Base-by-base conservation (phyloP, 1,140 invertebrate species). In the Tetramorium alpestre region DNA sequence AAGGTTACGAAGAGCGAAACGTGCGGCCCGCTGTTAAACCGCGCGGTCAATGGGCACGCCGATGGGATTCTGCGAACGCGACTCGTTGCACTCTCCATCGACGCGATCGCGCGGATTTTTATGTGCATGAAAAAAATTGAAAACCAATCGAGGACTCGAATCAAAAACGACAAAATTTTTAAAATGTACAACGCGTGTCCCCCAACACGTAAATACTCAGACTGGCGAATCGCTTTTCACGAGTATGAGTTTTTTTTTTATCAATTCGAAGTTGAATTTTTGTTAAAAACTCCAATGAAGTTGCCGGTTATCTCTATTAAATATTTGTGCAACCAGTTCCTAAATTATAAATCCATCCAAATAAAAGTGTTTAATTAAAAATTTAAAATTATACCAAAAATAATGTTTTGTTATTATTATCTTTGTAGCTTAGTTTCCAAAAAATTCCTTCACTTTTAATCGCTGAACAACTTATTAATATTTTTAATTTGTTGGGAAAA, bases 1-100 rank as follows among this genome's bases (percentile, higher is more conserved):
- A 64, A 88, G 69, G 84, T 88, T 88, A 86, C 73, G 62, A 84
- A 60, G 80, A 73, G 54, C 80, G 28, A 84, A 84, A 84, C 69
- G 80, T 84, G 80, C 69, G 69, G 56, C 56, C 56, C 38, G 22
- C 65, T 69, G 80, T 84, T 84, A 84, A 84, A 75, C n/a, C 69
- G 69, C 54, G 80, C 69, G 80, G 80, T 84, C 80, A 75, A 56
- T 56, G 41, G 41, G 41, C 18, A 81, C 38, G 49, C 54, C 41
- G 41, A 60, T 75, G 41, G 56, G 69, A 84, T 84, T 75, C n/a
- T 73, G 28, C 54, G 69, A 84, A 25, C 54, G 51, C 69, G 49
- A 73, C 67, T 56, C 64, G 33, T 70, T 70, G 64, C 47, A 8
- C 47, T 60, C 65, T 22, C 18, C 25, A 41, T 58, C 41, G 70